Evolutionary conservation across 2,113 vertebrate genomes (phyloP).

Genomic region (Platysteira castanea): DNA sequence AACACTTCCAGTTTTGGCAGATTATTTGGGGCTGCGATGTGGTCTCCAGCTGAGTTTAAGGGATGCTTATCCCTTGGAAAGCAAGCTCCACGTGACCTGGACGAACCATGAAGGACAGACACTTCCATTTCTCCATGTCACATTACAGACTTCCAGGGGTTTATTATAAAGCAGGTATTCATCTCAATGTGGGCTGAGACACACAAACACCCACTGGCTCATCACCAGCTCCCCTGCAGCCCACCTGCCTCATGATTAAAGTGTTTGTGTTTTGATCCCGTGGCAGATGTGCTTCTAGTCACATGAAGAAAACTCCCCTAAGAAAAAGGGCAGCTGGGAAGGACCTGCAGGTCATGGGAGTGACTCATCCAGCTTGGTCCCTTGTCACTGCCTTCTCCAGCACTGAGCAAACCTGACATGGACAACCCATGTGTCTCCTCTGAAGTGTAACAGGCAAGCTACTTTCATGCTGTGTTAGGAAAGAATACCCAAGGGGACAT

Average conservation of each 20-base stretch:
- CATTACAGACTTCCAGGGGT: neutral
- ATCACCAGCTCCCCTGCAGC: neutral
- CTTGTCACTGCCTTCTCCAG: neutral
- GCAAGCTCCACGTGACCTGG: fast-evolving
- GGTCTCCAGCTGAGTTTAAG: neutral
- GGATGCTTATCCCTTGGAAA: neutral
- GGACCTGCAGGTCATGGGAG: neutral
- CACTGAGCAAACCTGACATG: neutral
- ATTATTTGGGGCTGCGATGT: neutral
- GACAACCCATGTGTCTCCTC: neutral
- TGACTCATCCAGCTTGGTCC: neutral
- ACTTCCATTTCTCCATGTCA: neutral
- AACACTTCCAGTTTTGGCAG: neutral
- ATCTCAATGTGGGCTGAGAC: fast-evolving
- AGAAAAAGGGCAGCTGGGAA: neutral
- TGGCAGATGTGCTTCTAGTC: neutral
- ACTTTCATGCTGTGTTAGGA: neutral
- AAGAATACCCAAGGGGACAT: neutral
- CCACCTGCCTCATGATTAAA: neutral
- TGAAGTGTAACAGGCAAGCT: neutral
- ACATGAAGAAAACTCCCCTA: fast-evolving
- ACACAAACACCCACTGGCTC: neutral
- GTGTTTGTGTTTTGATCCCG: neutral
- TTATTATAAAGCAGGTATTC: neutral
- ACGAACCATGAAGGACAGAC: neutral